Percentiles rank a stretch among this genome's conserved stretches.
Evolutionary conservation across 2,797 vertebrate species (phyloP).

Genomic region (Siniperca scherzeri): DNA sequence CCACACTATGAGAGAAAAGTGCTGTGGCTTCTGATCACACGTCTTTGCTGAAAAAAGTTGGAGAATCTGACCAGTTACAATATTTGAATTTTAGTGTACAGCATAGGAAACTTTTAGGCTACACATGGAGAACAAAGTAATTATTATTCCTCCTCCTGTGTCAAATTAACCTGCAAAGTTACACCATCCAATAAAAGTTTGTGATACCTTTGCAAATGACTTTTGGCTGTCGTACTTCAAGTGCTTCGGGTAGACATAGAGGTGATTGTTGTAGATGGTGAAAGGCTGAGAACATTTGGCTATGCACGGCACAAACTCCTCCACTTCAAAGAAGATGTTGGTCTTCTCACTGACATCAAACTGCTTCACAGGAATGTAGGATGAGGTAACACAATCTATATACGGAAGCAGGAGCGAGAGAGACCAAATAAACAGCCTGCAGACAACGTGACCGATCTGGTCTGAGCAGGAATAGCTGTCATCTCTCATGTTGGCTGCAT

Average conservation of each 20-base stretch:
- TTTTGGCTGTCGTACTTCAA: conserved; percentile 98
- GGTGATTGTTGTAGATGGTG: conserved; percentile 97
- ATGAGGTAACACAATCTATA: conserved; percentile 96
- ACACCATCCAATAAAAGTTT: not conserved
- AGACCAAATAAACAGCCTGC: conserved; percentile 63
- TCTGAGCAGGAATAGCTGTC: conserved; percentile 42
- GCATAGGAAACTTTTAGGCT: not conserved
- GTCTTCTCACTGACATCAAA: conserved; percentile 89
- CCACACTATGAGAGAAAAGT: not conserved
- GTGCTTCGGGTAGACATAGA: conserved; percentile 95
- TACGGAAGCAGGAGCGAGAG: conserved; percentile 51
- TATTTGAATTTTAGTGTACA: not conserved
- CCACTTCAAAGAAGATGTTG: conserved; percentile 91
- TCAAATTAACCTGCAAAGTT: conserved; percentile 12
- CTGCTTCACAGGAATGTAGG: conserved; percentile 96
- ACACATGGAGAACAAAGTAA: conserved; percentile 2
- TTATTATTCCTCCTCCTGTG: not conserved
- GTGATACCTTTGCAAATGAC: conserved; percentile 93
- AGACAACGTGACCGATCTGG: conserved; percentile 40
- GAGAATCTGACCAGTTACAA: not conserved
- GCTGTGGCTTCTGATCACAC: not conserved
- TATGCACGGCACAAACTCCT: conserved; percentile 96
- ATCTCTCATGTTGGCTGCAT: conserved; percentile 33
- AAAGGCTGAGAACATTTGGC: conserved; percentile 97
- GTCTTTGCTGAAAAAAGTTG: not conserved